phyloP scores from a whole-genome alignment of 2,113 vertebrate genomes.

The Clupea harengus region DNA sequence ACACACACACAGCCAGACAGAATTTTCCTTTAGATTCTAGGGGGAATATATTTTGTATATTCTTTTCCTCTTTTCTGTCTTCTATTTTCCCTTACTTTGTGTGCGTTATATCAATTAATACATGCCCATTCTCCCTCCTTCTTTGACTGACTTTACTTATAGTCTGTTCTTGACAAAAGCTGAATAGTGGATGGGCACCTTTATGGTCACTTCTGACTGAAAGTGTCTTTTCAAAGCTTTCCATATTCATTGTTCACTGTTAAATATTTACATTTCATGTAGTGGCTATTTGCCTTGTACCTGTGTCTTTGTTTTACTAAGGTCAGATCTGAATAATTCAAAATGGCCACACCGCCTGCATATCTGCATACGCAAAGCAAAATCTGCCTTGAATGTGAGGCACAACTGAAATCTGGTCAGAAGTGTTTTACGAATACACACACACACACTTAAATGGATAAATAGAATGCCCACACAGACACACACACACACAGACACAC shows the following conservation, averaged over 20 bases:
- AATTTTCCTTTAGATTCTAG: too few relatives aligned
- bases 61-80: too few relatives aligned
- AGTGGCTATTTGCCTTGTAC: constrained; percentile 32
- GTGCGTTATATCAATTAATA: too few relatives aligned
- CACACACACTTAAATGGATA: too few relatives aligned
- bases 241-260: constrained; percentile 29
- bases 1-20: too few relatives aligned
- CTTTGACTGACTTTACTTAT: background rate
- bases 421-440: background rate
- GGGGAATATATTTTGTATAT: too few relatives aligned
- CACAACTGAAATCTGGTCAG: background rate
- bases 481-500: background rate
- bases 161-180: background rate
- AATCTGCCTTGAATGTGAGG: background rate
- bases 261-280: constrained; percentile 31
- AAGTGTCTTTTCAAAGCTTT: constrained; percentile 15
- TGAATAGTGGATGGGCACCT: background rate
- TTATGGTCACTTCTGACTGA: background rate
- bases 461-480: too few relatives aligned
- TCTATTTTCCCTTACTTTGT: too few relatives aligned
- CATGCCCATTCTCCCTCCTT: background rate
- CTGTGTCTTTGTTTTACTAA: constrained; percentile 27
- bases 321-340: constrained; percentile 36
- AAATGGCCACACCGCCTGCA: background rate
- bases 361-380: background rate